A percentile compares a stretch with the other conserved stretches of the same genome.
These are phyloP conservation scores for Colius striatus DNA, from an alignment of 2,113 vertebrate species.

Conservation along the genomic window DNA sequence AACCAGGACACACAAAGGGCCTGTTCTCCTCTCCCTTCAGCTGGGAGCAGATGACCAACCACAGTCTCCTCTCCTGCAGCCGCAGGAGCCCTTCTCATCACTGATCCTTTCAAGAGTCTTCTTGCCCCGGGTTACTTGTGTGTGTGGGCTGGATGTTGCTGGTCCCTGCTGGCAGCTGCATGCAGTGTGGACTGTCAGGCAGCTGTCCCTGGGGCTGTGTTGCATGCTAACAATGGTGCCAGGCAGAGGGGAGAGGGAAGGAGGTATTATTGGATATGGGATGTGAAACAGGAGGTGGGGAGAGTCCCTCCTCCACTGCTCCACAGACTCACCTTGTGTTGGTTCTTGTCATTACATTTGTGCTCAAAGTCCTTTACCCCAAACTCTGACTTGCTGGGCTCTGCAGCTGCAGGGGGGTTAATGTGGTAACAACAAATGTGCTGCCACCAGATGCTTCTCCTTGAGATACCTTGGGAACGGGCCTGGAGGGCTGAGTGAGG, in stretches of 20 bases:
- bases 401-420: not conserved
- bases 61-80: not conserved
- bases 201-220: fast-evolving
- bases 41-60: not conserved
- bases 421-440: fast-evolving
- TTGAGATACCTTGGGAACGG: fast-evolving
- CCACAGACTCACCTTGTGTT: not conserved
- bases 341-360: not conserved
- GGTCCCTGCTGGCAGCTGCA: not conserved
- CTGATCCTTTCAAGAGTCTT: not conserved
- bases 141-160: not conserved
- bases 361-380: not conserved
- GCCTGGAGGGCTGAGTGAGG: not conserved
- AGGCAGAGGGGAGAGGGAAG: not conserved
- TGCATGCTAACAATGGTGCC: not conserved
- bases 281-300: not conserved
- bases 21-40: not conserved
- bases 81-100: not conserved
- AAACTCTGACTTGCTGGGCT: not conserved
- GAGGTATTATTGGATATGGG: not conserved
- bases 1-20: not conserved
- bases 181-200: not conserved
- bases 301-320: not conserved
- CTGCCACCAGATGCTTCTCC: not conserved
- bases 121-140: not conserved